Conservation (phyloP, 1,140 invertebrate species). For the Cherax quadricarinatus region DNA sequence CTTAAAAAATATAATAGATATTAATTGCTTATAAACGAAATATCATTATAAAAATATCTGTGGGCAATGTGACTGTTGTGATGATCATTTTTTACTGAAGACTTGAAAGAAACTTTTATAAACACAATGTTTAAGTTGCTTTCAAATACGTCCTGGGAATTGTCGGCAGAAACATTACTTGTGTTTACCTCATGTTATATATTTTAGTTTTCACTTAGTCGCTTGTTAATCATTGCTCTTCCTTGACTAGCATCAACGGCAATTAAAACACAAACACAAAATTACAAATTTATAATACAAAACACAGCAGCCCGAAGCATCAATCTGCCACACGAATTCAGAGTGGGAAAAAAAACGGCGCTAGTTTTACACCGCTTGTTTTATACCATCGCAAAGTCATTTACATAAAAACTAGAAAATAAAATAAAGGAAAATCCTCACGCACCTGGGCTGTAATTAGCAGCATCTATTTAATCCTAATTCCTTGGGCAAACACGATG, state of each 20-base stretch:
- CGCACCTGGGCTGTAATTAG: conserved; percentile 66
- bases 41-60: neutral
- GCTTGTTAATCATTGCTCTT: neutral
- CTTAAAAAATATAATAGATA: conserved; percentile 2
- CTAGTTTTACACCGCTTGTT: neutral
- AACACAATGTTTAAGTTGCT: neutral
- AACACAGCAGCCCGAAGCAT: neutral
- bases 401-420: neutral
- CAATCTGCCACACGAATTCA: neutral
- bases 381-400: conserved; percentile 32
- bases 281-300: neutral
- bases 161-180: neutral
- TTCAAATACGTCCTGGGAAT: neutral
- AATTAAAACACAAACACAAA: neutral
- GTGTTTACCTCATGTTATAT: neutral
- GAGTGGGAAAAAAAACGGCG: neutral
- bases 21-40: conserved; percentile 15
- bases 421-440: conserved; percentile 26
- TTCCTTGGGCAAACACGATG: conserved; percentile 65
- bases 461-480: conserved; percentile 69
- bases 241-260: neutral
- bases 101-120: neutral
- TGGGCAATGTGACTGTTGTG: neutral
- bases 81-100: neutral
- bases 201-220: neutral